Evolutionary conservation across 37 sponge, comb jelly and placozoan species (phyloP), one percentile per base, ranked within the genome.

Genomic region (Axinella damicornis): DNA sequence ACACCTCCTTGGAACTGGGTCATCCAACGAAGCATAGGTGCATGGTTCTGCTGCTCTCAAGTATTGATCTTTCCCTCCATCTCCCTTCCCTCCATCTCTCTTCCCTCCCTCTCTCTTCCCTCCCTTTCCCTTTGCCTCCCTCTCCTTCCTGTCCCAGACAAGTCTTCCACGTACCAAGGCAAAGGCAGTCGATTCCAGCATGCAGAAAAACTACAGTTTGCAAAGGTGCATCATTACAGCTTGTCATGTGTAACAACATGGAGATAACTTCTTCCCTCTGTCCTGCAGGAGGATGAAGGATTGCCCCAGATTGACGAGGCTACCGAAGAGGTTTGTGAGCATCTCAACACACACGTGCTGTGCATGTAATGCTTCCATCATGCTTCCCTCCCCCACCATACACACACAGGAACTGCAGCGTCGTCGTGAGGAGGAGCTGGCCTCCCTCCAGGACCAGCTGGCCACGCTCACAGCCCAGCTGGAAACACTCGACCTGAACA

Each of bases 181-280:
- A 93, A 88, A 15, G 91, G 96, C 0, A 82, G 91, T 33, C 69
- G 96, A 20, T 96, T 96, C 79, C 94, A 93, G 68, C 94, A 93
- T 68, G 75, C 94, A 0, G 91, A 96, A 77, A 90, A 93, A 31
- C 89, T 96, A 15, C 96, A 93, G 74, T 96, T 96, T 91, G 84
- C 91, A 25, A 80, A 85, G 81, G 94, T 90, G 36, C 5, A 71
- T 70, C 46, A n/a, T n/a, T n/a, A n/a, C n/a, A n/a, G n/a, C n/a
- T n/a, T n/a, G n/a, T n/a, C n/a, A n/a, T n/a, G n/a, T n/a, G n/a
- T n/a, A n/a, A n/a, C n/a, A n/a, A 46, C 46, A 46, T 46, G 41
- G 41, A 34, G 22, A 1, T 2, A 40, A 27, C 24, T 16, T 15
- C 53, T 46, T 4, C 4, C 6, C 46, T 9, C 46, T 46, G 46